Percentiles rank a stretch among this genome's conserved stretches.
phyloP scores from a whole-genome alignment of 2,797 vertebrate species.

The Enteromius fasciolatus region DNA sequence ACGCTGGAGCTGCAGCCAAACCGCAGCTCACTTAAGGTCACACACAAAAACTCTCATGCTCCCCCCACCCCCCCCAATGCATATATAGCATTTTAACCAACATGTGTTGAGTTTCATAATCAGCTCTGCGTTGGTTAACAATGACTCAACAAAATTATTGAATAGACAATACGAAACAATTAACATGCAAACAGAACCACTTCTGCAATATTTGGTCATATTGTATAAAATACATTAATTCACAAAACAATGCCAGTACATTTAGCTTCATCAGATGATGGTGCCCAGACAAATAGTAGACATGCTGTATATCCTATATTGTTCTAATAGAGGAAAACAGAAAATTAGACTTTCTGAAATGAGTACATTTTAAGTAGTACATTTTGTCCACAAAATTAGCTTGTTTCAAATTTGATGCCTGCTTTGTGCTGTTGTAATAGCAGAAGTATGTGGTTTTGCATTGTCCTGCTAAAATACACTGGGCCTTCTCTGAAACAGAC shows the following conservation, averaged over 20 bases:
- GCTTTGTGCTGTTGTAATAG: no score
- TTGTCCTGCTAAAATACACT: no score
- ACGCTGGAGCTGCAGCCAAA: slow-evolving; percentile 76
- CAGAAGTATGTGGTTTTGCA: no score
- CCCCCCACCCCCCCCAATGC: no score
- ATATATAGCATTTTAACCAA: slow-evolving; percentile 3
- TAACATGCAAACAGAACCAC: not conserved
- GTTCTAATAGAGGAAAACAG: not conserved
- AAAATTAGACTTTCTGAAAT: not conserved
- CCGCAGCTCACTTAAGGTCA: slow-evolving; percentile 65
- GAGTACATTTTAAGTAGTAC: no score
- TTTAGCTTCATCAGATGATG: not conserved
- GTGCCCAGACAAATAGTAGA: not conserved
- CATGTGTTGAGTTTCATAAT: slow-evolving; percentile 1
- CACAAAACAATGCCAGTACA: not conserved
- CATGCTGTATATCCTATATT: not conserved
- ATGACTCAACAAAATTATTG: not conserved
- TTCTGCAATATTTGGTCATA: not conserved
- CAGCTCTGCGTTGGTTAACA: not conserved
- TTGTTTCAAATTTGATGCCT: no score
- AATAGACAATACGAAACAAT: not conserved
- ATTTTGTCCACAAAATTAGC: no score
- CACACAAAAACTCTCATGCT: slow-evolving; percentile 47
- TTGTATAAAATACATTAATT: not conserved
- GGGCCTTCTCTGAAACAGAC: no score